A percentile compares a stretch with the other conserved stretches of the same genome.
Conservation (phyloP, 2,797 vertebrate genomes). For the Zonotrichia albicollis region DNA sequence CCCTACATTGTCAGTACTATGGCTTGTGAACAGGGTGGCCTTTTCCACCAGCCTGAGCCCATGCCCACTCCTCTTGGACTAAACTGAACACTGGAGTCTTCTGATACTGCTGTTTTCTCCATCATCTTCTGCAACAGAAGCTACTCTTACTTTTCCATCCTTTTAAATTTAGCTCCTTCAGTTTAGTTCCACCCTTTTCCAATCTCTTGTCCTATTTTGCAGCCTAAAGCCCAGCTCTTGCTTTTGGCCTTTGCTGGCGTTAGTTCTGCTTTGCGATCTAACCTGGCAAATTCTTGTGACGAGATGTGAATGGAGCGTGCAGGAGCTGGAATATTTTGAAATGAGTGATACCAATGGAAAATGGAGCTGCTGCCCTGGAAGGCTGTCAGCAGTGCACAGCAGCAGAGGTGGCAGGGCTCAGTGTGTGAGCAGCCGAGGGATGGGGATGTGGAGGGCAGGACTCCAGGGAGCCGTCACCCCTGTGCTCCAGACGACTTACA, state of each 20-base stretch:
- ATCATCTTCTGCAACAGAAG: not conserved
- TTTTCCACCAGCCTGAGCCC: not conserved
- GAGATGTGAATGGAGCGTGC: not conserved
- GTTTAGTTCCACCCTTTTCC: not conserved
- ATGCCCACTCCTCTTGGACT: not conserved
- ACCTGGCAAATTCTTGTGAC: not conserved
- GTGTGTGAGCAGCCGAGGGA: not conserved
- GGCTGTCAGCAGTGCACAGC: not conserved
- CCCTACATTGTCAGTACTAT: fast-evolving
- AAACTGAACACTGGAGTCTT: not conserved
- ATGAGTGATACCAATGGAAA: not conserved
- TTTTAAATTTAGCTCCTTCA: not conserved
- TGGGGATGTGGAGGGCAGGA: not conserved
- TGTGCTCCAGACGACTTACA: fast-evolving
- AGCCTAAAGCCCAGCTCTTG: not conserved
- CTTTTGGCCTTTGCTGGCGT: not conserved
- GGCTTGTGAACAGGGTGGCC: not conserved
- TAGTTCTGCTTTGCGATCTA: not conserved
- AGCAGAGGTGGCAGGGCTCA: not conserved
- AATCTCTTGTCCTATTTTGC: not conserved
- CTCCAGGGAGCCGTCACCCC: not conserved
- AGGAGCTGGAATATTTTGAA: not conserved
- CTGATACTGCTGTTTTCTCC: not conserved
- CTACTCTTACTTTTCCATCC: not conserved
- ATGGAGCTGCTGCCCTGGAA: not conserved